A percentile compares a stretch with the other conserved stretches of the same genome.
These are phyloP conservation scores for Callyntrura sp. DNA, from an alignment of 2,888 invertebrate genomes.

Conservation along the genomic window DNA sequence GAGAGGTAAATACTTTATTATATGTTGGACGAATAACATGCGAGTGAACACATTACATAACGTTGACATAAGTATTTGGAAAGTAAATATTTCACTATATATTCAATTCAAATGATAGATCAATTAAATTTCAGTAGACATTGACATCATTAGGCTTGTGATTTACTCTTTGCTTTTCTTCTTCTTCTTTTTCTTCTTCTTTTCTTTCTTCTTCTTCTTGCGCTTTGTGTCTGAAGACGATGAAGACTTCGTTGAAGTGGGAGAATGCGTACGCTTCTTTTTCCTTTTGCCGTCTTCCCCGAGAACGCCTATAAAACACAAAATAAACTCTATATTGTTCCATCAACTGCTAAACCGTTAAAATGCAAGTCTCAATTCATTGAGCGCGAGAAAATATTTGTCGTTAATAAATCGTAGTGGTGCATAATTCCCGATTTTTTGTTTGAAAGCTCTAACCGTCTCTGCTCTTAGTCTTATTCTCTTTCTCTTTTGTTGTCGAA, in stretches of 20 bases:
- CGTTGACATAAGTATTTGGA: background rate
- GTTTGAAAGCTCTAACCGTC: conserved; percentile 29
- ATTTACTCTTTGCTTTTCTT: conserved; percentile 81
- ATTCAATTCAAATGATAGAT: conserved; percentile 13
- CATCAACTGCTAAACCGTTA: too few species aligned
- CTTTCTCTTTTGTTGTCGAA: conserved; percentile 56
- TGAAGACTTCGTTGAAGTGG: conserved; percentile 77
- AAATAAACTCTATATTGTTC: too few species aligned
- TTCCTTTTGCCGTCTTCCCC: conserved; percentile 72
- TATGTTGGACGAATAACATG: background rate
- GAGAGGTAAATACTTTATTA: background rate
- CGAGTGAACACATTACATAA: background rate
- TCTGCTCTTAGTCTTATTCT: conserved; percentile 37
- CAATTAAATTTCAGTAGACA: conserved; percentile 1
- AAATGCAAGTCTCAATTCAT: too few species aligned
- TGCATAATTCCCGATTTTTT: background rate
- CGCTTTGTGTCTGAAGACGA: conserved; percentile 78
- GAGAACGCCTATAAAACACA: conserved; percentile 31
- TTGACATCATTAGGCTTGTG: conserved; percentile 25
- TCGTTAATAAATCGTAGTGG: too few species aligned
- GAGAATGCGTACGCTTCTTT: conserved; percentile 83
- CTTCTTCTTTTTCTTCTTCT: conserved; percentile 83
- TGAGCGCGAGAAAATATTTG: too few species aligned
- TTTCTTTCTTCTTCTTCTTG: conserved; percentile 81
- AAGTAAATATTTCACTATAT: background rate